Evolutionary conservation across 2,888 invertebrate species (phyloP), one percentile per base, ranked within the genome.

Genomic region (Laothoe populi): DNA sequence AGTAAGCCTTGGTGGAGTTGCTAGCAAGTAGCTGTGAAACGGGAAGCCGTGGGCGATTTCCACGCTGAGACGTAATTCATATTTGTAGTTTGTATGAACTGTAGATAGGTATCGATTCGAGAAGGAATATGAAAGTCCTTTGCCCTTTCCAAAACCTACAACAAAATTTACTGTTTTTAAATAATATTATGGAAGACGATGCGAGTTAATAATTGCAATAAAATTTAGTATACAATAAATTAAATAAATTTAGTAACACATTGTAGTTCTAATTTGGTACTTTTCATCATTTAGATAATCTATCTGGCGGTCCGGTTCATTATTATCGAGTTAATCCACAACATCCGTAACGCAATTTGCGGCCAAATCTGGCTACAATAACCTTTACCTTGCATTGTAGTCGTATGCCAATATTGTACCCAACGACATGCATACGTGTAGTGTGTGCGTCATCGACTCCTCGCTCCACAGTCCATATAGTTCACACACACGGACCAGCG

Each of bases 311-410:
- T 72, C 68, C 70, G 68, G 70, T 69, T 72, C 64, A 71, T 70
- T 73, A 70, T 76, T 75, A 80, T 78, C 69, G 71, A 77, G 70
- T 72, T 76, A 75, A 82, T 79, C 71, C 75, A 73, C 74, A 71
- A 69, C 74, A 71, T 75, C 75, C 78, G 77, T 71, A 78, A 78
- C 70, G 74, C 79, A 70, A 84, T 82, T 84, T 80, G 80, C 75
- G 74, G 77, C 68, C 81, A 81, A 82, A 82, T 84, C 81, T 80
- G 82, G 78, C 73, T 75, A 85, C 87, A 87, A 88, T 88, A 86
- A 90, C 86, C 87, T 88, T 88, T 88, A 87, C 89, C 87, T 90
- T 87, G 89, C 80, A 87, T 86, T 87, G 85, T 86, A 66, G 72
- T 69, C 65, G 67, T 71, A 73, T 68, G 76, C 63, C 66, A 69